phyloP scores from a whole-genome alignment of 1,140 invertebrate species.

The Monochamus saltuarius region DNA sequence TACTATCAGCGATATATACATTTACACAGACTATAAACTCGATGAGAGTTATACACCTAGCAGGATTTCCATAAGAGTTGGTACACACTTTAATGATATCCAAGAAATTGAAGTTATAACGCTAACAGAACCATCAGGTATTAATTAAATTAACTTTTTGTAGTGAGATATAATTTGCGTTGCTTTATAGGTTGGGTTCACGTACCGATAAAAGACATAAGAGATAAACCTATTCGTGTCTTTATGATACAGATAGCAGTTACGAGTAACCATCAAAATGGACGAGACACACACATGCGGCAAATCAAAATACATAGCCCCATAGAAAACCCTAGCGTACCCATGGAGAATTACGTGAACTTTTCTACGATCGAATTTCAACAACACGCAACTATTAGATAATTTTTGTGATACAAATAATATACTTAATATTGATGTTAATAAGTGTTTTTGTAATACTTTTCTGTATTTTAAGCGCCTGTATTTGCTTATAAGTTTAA shows the following conservation, averaged over 20 bases:
- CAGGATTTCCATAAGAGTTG: conserved; percentile 90
- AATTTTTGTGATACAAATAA: conserved; percentile 40
- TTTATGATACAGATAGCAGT: conserved; percentile 98
- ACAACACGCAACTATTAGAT: conserved; percentile 77
- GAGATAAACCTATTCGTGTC: conserved; percentile 84
- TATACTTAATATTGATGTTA: not conserved
- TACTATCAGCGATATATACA: conserved; percentile 91
- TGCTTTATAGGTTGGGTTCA: conserved; percentile 81
- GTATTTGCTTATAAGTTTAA: too few species aligned
- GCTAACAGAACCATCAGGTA: conserved; percentile 84
- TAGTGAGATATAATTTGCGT: conserved; percentile 3
- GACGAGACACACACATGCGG: conserved; percentile 95
- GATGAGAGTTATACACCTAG: conserved; percentile 99
- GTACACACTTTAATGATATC: conserved; percentile 97
- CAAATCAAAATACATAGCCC: conserved; percentile 97
- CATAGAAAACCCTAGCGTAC: conserved; percentile 74
- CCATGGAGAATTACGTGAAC: conserved; percentile 70
- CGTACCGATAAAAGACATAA: conserved; percentile 87
- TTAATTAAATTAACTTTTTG: not conserved
- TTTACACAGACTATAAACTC: conserved; percentile 96
- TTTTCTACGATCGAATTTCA: conserved; percentile 82
- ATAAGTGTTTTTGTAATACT: too few species aligned
- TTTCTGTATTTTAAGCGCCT: too few species aligned
- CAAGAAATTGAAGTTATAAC: conserved; percentile 95
- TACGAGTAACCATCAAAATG: conserved; percentile 98